Percentiles rank a stretch among this genome's conserved stretches.
Conservation (phyloP, 2,888 invertebrate genomes). For the Drosophila tripunctata region DNA sequence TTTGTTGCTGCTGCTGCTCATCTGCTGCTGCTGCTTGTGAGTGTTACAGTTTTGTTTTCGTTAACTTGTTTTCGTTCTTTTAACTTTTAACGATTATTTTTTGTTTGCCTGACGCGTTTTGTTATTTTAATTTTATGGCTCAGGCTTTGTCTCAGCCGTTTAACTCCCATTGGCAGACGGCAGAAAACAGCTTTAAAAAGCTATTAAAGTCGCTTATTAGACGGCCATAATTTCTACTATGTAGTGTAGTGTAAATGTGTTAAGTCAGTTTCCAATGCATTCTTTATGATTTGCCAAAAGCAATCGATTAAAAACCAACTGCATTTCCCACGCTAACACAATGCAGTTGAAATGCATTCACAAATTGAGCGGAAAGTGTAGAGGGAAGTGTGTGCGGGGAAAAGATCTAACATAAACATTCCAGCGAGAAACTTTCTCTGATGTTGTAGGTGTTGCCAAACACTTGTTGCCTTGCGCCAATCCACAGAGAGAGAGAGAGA, state of each 20-base stretch:
- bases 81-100: conserved; percentile 45
- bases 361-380: conserved; percentile 18
- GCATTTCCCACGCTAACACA: conserved; percentile 66
- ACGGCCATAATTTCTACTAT: conserved; percentile 42
- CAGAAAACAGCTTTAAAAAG: conserved; percentile 7
- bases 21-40: too few relatives aligned
- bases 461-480: conserved; percentile 66
- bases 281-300: conserved; percentile 47
- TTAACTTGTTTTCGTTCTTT: conserved; percentile 38
- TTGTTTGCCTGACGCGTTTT: conserved; percentile 50
- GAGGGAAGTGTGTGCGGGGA: background rate
- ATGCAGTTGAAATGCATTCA: conserved; percentile 43
- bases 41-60: conserved; percentile 41
- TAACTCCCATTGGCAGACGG: conserved; percentile 47
- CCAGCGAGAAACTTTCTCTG: conserved; percentile 60
- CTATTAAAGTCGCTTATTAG: conserved; percentile 31
- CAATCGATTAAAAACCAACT: conserved; percentile 3
- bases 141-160: conserved; percentile 32
- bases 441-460: conserved; percentile 74
- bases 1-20: conserved; percentile 38
- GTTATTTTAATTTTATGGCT: conserved; percentile 64
- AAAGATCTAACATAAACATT: conserved; percentile 27
- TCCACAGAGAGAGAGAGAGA: conserved; percentile 10
- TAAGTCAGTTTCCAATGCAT: conserved; percentile 51
- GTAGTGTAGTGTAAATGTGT: conserved; percentile 23